Conservation (phyloP, 2,888 invertebrate species). For the Dynastes grantii region DNA sequence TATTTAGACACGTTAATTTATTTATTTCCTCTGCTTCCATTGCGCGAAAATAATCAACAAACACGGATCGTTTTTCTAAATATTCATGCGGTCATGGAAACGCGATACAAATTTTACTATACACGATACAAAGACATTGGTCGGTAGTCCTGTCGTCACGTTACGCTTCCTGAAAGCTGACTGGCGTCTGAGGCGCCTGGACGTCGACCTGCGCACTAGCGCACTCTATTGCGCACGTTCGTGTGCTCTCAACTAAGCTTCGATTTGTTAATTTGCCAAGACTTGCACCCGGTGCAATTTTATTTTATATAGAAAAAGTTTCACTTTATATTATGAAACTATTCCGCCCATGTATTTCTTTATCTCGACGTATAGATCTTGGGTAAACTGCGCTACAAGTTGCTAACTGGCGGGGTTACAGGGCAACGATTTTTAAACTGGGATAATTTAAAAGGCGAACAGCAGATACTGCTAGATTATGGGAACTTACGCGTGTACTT, state of each 20-base stretch:
- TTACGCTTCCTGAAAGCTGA: constrained; percentile 65
- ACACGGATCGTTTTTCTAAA: not conserved
- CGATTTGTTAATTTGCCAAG: constrained; percentile 68
- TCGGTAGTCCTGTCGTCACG: constrained; percentile 56
- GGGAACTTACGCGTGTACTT: constrained; percentile 8
- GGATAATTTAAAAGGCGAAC: not conserved
- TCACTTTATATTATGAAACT: constrained; percentile 21
- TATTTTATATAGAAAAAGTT: constrained; percentile 42
- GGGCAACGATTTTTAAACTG: not conserved
- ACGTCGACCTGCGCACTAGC: constrained; percentile 72
- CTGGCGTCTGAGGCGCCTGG: constrained; percentile 69
- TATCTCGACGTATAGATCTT: constrained; percentile 42
- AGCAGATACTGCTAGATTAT: not conserved
- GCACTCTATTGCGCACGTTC: constrained; percentile 70
- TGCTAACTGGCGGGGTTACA: constrained; percentile 4
- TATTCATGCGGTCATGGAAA: not conserved
- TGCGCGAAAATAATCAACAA: not conserved
- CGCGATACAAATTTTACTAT: constrained; percentile 34
- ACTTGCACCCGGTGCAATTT: constrained; percentile 54
- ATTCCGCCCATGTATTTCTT: not conserved
- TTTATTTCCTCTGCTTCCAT: constrained; percentile 17
- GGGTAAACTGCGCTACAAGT: constrained; percentile 34
- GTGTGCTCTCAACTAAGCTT: constrained; percentile 65
- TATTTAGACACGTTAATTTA: constrained; percentile 2
- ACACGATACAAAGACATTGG: constrained; percentile 39